Conservation (phyloP, 2,888 invertebrate species). For the Plebejus argus region DNA sequence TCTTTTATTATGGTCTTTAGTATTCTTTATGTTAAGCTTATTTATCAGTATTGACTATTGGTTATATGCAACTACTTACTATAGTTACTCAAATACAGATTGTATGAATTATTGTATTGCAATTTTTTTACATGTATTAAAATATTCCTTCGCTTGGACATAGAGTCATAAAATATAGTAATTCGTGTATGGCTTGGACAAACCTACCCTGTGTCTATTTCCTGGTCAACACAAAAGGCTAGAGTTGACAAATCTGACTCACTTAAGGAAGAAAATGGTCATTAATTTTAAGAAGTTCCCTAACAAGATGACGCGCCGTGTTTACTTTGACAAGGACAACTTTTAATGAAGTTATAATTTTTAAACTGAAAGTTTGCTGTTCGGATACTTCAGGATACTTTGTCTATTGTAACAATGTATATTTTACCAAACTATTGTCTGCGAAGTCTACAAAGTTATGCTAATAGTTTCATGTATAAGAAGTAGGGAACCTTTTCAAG, state of each 20-base stretch:
- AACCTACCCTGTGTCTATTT: background rate
- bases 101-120: background rate
- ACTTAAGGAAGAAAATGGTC: slow-evolving; percentile 39
- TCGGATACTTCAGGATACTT: slow-evolving; percentile 22
- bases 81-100: background rate
- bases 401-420: slow-evolving; percentile 15
- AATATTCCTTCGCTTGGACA: too few species aligned
- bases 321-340: slow-evolving; percentile 74
- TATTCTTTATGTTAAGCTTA: background rate
- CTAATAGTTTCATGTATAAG: slow-evolving; percentile 12
- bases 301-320: slow-evolving; percentile 61
- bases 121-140: too few species aligned
- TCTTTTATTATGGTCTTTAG: background rate
- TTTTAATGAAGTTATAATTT: slow-evolving; percentile 78
- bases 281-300: slow-evolving; percentile 79
- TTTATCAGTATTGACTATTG: background rate
- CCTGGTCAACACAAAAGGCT: background rate
- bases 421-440: slow-evolving; percentile 12
- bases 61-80: background rate
- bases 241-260: background rate
- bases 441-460: slow-evolving; percentile 7
- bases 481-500: background rate
- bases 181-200: too few species aligned
- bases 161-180: too few species aligned
- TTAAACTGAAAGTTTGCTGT: slow-evolving; percentile 56